These are phyloP conservation scores for Agrochola lychnidis DNA, from an alignment of 2,888 invertebrate genomes.

Conservation along the genomic window DNA sequence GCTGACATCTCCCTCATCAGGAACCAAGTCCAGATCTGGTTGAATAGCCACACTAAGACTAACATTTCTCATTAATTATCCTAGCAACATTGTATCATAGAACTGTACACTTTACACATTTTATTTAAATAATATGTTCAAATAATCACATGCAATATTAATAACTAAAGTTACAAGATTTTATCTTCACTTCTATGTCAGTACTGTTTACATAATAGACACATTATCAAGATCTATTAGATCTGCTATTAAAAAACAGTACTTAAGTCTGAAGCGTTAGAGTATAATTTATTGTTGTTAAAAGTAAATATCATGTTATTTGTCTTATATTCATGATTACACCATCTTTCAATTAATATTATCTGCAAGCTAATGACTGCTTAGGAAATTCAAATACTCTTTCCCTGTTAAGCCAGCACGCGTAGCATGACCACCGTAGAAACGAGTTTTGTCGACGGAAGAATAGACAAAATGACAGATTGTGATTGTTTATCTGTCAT, in stretches of 20 bases:
- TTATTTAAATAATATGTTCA: constrained; percentile 11
- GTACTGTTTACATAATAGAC: constrained; percentile 15
- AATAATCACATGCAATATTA: constrained; percentile 18
- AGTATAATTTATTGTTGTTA: constrained; percentile 11
- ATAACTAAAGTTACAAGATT: constrained; percentile 9
- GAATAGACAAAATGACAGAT: too few species aligned
- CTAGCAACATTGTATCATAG: neutral
- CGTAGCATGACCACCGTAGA: too few species aligned
- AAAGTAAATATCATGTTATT: constrained; percentile 8
- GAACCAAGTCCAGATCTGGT: constrained; percentile 74
- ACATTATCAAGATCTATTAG: constrained; percentile 19
- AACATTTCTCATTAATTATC: neutral
- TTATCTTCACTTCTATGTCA: constrained; percentile 17
- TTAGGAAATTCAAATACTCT: neutral
- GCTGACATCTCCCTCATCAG: constrained; percentile 93
- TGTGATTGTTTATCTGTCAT: too few species aligned
- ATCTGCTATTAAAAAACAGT: constrained; percentile 20
- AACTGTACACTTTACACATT: neutral
- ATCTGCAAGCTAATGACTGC: neutral
- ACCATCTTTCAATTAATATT: neutral
- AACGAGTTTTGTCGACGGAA: too few species aligned
- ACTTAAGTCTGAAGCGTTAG: neutral
- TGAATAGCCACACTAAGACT: constrained; percentile 53
- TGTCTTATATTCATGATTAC: constrained; percentile 4
- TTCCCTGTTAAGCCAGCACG: neutral